These are phyloP conservation scores for Cynodonichthys magdalenae DNA, from an alignment of 2,797 vertebrate species.

Conservation along the genomic window DNA sequence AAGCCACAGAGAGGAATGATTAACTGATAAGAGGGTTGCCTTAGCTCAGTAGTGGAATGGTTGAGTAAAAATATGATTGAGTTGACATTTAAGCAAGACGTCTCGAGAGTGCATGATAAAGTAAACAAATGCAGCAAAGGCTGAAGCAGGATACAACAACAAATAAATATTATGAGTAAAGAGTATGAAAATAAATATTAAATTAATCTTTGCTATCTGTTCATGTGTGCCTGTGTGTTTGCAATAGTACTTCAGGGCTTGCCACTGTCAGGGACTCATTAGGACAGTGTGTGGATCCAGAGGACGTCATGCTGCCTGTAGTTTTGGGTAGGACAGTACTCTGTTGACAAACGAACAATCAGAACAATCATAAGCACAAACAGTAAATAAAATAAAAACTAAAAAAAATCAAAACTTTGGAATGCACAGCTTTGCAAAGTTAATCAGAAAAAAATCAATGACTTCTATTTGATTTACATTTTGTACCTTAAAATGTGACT, in stretches of 20 bases:
- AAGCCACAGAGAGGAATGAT: conserved; percentile 33
- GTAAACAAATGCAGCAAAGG: not conserved
- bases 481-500: conserved; percentile 86
- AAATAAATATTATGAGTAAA: conserved; percentile 4
- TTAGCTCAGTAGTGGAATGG: conserved; percentile 9
- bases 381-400: not conserved
- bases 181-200: conserved; percentile 6
- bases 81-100: conserved; percentile 1
- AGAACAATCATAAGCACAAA: not conserved
- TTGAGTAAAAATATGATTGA: conserved; percentile 13
- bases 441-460: conserved; percentile 2
- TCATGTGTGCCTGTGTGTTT: conserved; percentile 21
- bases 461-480: conserved; percentile 30
- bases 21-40: conserved; percentile 36
- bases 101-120: not conserved
- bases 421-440: not conserved
- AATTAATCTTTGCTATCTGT: not conserved
- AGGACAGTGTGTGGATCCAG: conserved; percentile 36
- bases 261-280: conserved; percentile 25
- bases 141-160: conserved; percentile 9
- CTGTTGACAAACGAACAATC: conserved; percentile 57
- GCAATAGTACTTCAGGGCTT: conserved; percentile 50
- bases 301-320: conserved; percentile 12
- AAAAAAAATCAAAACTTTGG: not conserved
- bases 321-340: conserved; percentile 51